phyloP scores from a whole-genome alignment of 2,797 vertebrate species.

The Cottoperca gobio region DNA sequence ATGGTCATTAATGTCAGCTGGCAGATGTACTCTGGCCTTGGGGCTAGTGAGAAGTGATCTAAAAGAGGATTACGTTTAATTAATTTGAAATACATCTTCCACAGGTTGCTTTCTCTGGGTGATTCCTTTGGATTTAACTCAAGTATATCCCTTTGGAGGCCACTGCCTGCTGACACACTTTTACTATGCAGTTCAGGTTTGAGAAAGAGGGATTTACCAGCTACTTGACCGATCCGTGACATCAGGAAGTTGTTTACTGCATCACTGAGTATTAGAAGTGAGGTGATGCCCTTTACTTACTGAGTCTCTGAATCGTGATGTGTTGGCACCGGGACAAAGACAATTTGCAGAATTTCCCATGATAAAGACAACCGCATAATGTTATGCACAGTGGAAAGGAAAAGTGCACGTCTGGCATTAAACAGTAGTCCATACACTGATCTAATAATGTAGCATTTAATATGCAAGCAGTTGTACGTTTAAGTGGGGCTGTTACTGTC shows the following conservation, averaged over 20 bases:
- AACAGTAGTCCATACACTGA: not conserved
- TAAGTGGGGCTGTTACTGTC: not conserved
- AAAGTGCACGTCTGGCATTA: not conserved
- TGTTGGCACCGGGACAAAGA: not conserved
- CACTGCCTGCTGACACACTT: constrained; percentile 5
- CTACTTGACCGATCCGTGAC: constrained; percentile 16
- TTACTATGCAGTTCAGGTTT: constrained; percentile 2
- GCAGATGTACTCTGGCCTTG: constrained; percentile 54
- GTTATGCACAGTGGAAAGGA: not conserved
- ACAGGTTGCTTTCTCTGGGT: constrained; percentile 49
- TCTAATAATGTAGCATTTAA: not conserved
- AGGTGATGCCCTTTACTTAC: constrained; percentile 1
- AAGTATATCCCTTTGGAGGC: constrained; percentile 34
- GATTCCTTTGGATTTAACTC: constrained; percentile 49
- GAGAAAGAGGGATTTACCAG: constrained; percentile 17
- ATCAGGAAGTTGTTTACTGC: constrained; percentile 27
- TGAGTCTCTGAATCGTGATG: constrained; percentile 19
- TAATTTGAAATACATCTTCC: constrained; percentile 57
- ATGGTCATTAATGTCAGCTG: constrained; percentile 63
- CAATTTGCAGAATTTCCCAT: not conserved
- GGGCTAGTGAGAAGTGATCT: constrained; percentile 60
- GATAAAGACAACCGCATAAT: not conserved
- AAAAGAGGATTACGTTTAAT: constrained; percentile 64
- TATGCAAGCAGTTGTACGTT: not conserved
- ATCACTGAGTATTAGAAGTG: constrained; percentile 27